Evolutionary conservation across 2,113 vertebrate genomes (phyloP), one percentile per base, ranked within the genome.

Genomic region (Holacanthus passer): DNA sequence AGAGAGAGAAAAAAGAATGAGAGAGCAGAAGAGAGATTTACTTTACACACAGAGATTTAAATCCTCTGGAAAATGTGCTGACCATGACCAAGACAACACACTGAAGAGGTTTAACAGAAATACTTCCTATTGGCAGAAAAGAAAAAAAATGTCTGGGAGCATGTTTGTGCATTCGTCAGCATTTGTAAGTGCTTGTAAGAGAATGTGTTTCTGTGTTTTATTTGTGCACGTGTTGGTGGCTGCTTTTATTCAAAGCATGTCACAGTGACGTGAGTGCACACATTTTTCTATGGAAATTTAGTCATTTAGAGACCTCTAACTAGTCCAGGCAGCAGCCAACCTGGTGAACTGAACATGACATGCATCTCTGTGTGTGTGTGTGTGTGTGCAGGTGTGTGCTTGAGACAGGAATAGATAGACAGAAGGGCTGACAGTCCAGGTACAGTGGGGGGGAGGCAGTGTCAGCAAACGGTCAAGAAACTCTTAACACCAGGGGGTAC

Each of bases 391-490:
- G 37, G 77, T 63, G 82, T 43, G 24, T 32, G 77, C 37, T 53
- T 65, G 65, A 70, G 72, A 83, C n/a, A 1, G 68, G 45, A 77
- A 79, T 60, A 74, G 83, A 72, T 62, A 83, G 86, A 90, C 91
- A 93, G 90, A 92, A 93, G 87, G 92, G 78, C 92, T 89, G 86
- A 93, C 87, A 91, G 90, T 89, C 84, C 83, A 92, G 88, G 84
- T 93, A 83, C 81, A 77, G 88, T 83, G 53, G 83, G 91, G 86
- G 77, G 56, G 62, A 68, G 72, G 70, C 76, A 75, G 88, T 92
- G 93, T 94, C 93, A 94, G 83, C 90, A 87, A 92, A 90, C 88
- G 92, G 93, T 94, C 92, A 92, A 88, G 89, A 91, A 89, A 90
- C 85, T 92, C 91, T 91, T 85, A 92, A 85, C 85, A 87, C 78